Conservation (phyloP, 2,888 invertebrate genomes). For the Bombylius major region DNA sequence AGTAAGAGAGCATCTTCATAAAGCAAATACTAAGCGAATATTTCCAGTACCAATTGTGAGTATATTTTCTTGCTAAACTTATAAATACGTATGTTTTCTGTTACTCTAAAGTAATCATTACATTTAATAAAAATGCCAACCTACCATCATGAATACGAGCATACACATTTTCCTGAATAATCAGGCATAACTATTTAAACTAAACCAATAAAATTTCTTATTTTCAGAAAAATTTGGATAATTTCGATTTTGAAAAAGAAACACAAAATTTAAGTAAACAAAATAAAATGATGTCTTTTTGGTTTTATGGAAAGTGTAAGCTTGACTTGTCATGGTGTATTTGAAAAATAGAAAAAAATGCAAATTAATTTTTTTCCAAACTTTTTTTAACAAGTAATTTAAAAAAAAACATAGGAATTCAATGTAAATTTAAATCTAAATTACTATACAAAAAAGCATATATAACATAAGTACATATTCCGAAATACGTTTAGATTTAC, state of each 20-base stretch:
- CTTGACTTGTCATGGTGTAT: constrained; percentile 69
- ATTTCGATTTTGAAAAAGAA: constrained; percentile 26
- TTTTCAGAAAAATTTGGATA: not conserved
- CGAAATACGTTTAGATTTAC: too few relatives aligned
- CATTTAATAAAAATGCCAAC: too few relatives aligned
- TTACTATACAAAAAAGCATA: too few relatives aligned
- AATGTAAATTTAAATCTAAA: too few relatives aligned
- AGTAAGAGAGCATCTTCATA: constrained; percentile 67
- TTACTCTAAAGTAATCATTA: not conserved
- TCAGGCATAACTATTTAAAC: too few relatives aligned
- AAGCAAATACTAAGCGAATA: constrained; percentile 66
- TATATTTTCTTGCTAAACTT: not conserved
- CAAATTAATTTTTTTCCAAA: too few relatives aligned
- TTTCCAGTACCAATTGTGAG: constrained; percentile 57
- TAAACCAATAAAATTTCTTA: not conserved
- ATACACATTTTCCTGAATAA: too few relatives aligned
- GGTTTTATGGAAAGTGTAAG: constrained; percentile 85
- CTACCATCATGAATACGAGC: too few relatives aligned
- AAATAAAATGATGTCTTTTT: constrained; percentile 64
- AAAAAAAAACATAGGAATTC: too few relatives aligned
- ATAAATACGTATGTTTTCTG: not conserved
- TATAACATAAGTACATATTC: too few relatives aligned
- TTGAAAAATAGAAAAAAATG: not conserved
- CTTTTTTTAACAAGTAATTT: too few relatives aligned
- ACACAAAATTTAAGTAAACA: constrained; percentile 45